A percentile compares a stretch with the other conserved stretches of the same genome.
Evolutionary conservation across 2,113 vertebrate genomes (phyloP).

Genomic region (Dromaius novaehollandiae): DNA sequence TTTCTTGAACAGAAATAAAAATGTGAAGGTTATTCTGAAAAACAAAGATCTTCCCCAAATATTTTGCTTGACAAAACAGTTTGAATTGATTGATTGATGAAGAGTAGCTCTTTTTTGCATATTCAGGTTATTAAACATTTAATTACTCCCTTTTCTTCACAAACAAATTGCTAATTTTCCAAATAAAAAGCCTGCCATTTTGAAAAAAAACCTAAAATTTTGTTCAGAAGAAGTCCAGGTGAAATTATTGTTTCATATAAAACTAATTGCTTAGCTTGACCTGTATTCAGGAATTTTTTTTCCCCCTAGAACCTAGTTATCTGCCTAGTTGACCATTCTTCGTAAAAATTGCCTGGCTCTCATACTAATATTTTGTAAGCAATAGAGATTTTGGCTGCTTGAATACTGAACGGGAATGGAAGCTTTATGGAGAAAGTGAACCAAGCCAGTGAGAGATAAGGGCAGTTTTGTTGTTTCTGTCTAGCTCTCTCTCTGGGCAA

Average conservation of each 20-base stretch:
- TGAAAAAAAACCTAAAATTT: not conserved
- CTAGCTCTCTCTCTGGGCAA: not conserved
- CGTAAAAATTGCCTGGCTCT: not conserved
- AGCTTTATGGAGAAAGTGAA: not conserved
- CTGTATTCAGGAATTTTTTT: not conserved
- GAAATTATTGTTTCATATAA: not conserved
- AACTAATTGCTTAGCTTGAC: not conserved
- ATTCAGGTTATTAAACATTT: not conserved
- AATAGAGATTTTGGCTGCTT: not conserved
- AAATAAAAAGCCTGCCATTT: not conserved
- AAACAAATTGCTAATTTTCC: not conserved
- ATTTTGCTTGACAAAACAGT: not conserved
- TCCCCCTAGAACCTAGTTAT: not conserved
- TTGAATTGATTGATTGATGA: not conserved
- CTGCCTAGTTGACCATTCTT: not conserved
- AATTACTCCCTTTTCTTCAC: not conserved
- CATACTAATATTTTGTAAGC: not conserved
- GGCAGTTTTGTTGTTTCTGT: not conserved
- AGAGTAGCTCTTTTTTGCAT: not conserved
- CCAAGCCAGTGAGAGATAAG: not conserved
- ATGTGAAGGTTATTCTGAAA: not conserved
- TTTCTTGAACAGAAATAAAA: not conserved
- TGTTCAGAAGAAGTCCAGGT: not conserved
- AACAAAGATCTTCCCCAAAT: not conserved
- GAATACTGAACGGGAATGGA: not conserved